Evolutionary conservation across 1,140 invertebrate genomes (phyloP), one percentile per base, ranked within the genome.

Genomic region (Lucilia cuprina): DNA sequence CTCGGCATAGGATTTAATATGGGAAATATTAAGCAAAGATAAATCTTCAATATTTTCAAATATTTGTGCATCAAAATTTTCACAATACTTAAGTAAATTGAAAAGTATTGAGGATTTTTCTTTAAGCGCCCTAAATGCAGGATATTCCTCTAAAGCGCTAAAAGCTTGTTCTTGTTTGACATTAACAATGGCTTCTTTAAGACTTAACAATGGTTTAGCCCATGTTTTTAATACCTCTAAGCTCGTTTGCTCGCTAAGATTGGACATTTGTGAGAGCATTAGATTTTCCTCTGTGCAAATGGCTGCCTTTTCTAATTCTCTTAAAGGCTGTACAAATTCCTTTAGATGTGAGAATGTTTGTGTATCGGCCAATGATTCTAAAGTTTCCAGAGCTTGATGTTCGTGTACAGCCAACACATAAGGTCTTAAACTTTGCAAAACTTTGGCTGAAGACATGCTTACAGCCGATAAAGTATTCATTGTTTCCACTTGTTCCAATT

Each of bases 1-100:
- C 78, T 92, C 88, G 7, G 92, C 92, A 55, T 92, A 88, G 21
- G 89, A 88, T 83, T 91, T 87, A 4, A 91, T 78, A 0, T 88
- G 87, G 0, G 89, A 89, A n/a, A 91, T 85, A 47, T 91, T 87
- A n/a, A 88, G 87, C 0, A 86, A 86, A 12, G 90, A 91, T 25
- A 91, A 75, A 78, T 91, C 89, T 5, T 77, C 41, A 1, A 84
- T 82, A n/a, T 90, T 87, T 19, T 91, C 89, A 70, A 91, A 13
- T 0, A 85, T 84, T 21, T 89, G 85, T 5, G 83, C 70, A 77
- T 89, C 86, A 8, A 88, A 86, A 47, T 87, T 86, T 60, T 90
- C 87, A 75, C 89, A 89, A 19, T 88, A 86, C 50, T 89, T 83
- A 30, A 87, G 19, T 3, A 87, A 49, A 25, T 87, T 65, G 74